Percentiles rank a stretch among this genome's conserved stretches.
phyloP scores from a whole-genome alignment of 2,113 vertebrate species.

The Vombatus ursinus region DNA sequence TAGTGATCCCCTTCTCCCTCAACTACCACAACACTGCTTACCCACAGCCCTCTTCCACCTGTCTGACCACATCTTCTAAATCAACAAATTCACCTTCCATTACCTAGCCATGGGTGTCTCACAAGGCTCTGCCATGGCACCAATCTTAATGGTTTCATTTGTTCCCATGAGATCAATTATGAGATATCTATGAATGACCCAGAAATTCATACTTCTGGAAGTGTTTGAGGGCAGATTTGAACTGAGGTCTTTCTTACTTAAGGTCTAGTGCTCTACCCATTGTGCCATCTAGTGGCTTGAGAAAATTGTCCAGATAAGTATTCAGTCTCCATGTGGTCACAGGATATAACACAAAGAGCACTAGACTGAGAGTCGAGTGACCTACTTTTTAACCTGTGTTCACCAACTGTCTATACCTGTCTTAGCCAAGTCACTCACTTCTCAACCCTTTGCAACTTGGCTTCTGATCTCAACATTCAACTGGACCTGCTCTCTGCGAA shows the following conservation, averaged over 20 bases:
- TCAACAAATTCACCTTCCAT: background rate
- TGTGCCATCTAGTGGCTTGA: no score
- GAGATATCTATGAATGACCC: background rate
- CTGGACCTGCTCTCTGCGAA: no score
- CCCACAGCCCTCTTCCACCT: background rate
- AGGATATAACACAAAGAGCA: no score
- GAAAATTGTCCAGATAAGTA: no score
- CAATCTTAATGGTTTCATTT: background rate
- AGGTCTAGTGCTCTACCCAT: background rate
- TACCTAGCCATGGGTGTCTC: background rate
- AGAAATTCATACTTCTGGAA: background rate
- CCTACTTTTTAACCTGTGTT: no score
- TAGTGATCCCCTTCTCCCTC: background rate
- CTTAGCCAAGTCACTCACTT: no score
- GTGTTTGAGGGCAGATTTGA: background rate
- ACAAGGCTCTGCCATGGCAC: background rate
- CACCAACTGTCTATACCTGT: no score
- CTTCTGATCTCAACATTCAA: no score
- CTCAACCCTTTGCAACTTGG: no score
- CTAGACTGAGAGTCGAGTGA: no score
- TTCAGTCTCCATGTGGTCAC: no score
- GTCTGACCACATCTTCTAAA: background rate
- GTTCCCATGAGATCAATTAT: background rate
- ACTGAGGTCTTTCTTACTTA: background rate
- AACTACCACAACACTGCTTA: background rate